Evolutionary conservation across 1,140 invertebrate species (phyloP).

Genomic region (Dendrolimus punctatus): DNA sequence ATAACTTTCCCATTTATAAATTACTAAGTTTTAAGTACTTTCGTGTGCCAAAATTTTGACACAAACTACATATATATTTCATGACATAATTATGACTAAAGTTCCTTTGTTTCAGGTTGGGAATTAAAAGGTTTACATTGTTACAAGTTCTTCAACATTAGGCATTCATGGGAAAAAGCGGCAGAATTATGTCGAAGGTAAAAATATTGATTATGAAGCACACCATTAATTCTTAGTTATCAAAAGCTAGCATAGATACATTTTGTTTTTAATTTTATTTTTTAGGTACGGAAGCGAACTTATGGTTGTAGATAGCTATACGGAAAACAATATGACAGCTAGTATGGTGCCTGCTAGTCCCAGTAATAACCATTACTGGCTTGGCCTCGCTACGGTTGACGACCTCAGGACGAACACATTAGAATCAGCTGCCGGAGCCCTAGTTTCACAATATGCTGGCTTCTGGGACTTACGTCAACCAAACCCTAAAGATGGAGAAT

Average conservation of each 20-base stretch:
- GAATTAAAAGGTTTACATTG: conserved; percentile 91
- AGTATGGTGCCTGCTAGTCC: conserved; percentile 79
- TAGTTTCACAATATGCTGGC: conserved; percentile 94
- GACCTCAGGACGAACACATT: conserved; percentile 93
- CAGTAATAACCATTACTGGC: conserved; percentile 84
- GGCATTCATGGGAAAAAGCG: conserved; percentile 96
- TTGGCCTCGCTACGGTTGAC: conserved; percentile 90
- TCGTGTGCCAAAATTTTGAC: neutral
- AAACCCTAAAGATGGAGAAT: conserved; percentile 87
- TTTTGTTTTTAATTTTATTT: conserved; percentile 16
- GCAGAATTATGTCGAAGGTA: conserved; percentile 94
- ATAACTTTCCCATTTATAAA: conserved; percentile 11
- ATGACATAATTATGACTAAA: neutral
- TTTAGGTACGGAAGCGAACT: conserved; percentile 94
- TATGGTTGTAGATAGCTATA: conserved; percentile 90
- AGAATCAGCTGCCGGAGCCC: conserved; percentile 91
- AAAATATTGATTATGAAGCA: conserved; percentile 5
- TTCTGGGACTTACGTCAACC: conserved; percentile 93
- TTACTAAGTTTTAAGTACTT: conserved; percentile 1
- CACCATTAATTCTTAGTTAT: neutral
- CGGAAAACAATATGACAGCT: conserved; percentile 92
- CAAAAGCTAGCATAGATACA: neutral
- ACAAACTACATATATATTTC: neutral
- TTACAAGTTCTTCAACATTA: conserved; percentile 96
- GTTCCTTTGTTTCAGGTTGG: conserved; percentile 84